phyloP scores from a whole-genome alignment of 2,888 invertebrate genomes.

The Silvanus unidentatus region DNA sequence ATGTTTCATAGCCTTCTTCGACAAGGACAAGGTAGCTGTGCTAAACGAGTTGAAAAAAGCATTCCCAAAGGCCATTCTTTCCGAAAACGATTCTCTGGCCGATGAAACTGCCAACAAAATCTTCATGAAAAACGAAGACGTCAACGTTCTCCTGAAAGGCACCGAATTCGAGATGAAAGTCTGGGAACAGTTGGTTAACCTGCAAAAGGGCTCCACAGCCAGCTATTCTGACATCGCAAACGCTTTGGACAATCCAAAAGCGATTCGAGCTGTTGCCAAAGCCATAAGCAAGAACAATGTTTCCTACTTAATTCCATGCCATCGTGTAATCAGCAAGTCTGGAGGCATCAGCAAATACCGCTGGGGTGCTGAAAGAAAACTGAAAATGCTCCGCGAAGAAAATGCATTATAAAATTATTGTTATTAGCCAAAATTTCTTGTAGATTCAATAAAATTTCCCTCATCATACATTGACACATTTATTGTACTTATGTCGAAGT shows the following conservation, averaged over 20 bases:
- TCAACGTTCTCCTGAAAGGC: constrained; percentile 34
- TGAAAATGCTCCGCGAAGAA: constrained; percentile 34
- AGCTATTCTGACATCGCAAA: constrained; percentile 38
- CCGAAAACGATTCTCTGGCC: constrained; percentile 22
- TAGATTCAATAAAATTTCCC: constrained; percentile 12
- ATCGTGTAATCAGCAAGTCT: constrained; percentile 38
- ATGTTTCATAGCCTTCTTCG: constrained; percentile 29
- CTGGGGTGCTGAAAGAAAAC: constrained; percentile 36
- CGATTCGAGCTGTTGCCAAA: constrained; percentile 40
- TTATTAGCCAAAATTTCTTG: too few relatives aligned
- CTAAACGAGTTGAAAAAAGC: constrained; percentile 25
- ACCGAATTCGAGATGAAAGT: constrained; percentile 38
- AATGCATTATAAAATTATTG: constrained; percentile 16
- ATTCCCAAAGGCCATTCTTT: constrained; percentile 32
- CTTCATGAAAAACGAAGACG: constrained; percentile 9
- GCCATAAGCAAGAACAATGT: constrained; percentile 40
- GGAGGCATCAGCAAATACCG: constrained; percentile 36
- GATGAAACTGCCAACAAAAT: constrained; percentile 15
- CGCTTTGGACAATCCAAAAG: constrained; percentile 35
- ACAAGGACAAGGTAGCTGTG: constrained; percentile 14
- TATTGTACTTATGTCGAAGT: constrained; percentile 43
- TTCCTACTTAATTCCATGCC: constrained; percentile 41
- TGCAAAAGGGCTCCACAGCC: constrained; percentile 34
- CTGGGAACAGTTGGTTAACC: constrained; percentile 36
- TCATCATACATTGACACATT: constrained; percentile 41